Conservation (phyloP, 1,140 invertebrate species). For the Episyrphus balteatus region DNA sequence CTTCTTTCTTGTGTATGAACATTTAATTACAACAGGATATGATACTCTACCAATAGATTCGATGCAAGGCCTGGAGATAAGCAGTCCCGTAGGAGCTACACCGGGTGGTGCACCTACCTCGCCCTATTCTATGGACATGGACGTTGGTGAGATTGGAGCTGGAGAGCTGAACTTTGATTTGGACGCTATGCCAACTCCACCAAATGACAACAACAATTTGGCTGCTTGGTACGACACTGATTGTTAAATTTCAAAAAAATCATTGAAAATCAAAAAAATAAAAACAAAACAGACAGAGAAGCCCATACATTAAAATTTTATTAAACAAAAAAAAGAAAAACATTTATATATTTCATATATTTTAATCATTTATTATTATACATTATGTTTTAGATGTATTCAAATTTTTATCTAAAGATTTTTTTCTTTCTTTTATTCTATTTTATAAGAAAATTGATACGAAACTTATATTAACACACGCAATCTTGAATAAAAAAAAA, state of each 20-base stretch:
- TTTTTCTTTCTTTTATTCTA: too few species aligned
- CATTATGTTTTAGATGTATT: too few species aligned
- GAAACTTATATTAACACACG: too few species aligned
- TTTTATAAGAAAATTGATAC: too few species aligned
- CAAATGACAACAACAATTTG: conserved; percentile 79
- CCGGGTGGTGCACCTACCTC: conserved; percentile 51
- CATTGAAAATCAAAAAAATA: neutral
- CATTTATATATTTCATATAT: neutral
- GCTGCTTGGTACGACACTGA: conserved; percentile 95
- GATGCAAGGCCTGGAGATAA: conserved; percentile 88
- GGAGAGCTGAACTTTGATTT: conserved; percentile 74
- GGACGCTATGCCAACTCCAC: conserved; percentile 72
- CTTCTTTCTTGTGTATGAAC: neutral
- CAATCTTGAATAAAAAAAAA: too few species aligned
- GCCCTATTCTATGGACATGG: conserved; percentile 69
- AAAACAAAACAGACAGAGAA: neutral
- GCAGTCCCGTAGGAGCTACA: conserved; percentile 50
- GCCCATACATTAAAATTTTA: neutral
- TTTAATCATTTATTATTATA: too few species aligned
- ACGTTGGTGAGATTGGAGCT: conserved; percentile 61
- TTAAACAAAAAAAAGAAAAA: neutral
- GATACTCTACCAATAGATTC: conserved; percentile 94
- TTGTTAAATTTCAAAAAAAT: conserved; percentile 52
- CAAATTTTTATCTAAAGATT: too few species aligned
- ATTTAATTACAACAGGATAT: conserved; percentile 55